Conservation (phyloP, 1,140 invertebrate species). For the Pomacea maculata region DNA sequence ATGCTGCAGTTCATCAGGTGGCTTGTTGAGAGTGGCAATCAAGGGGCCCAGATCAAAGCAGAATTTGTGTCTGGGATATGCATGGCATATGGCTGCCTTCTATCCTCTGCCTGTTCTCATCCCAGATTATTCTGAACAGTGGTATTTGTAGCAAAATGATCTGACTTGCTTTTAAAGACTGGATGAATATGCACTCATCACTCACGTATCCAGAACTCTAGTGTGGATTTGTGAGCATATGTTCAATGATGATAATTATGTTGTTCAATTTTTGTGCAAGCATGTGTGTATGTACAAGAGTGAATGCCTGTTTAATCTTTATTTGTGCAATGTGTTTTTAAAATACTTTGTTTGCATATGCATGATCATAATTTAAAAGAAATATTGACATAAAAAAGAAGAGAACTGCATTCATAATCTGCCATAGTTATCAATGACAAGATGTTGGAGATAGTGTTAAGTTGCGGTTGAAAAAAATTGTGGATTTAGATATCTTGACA, state of each 20-base stretch:
- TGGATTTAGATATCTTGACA: not conserved
- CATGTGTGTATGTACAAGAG: too few species aligned
- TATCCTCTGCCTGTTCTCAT: too few species aligned
- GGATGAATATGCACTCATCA: conserved; percentile 27
- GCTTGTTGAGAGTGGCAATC: too few species aligned
- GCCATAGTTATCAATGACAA: conserved; percentile 10
- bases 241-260: conserved; percentile 3
- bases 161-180: conserved; percentile 13
- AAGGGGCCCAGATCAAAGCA: too few species aligned
- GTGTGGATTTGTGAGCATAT: conserved; percentile 19
- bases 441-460: not conserved
- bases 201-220: conserved; percentile 24
- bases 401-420: conserved; percentile 3
- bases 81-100: too few species aligned
- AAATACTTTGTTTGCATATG: conserved; percentile 12
- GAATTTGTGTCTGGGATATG: too few species aligned
- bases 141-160: not conserved
- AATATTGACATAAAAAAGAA: not conserved
- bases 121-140: not conserved
- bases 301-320: not conserved
- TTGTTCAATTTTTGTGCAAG: too few species aligned
- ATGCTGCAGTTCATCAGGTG: too few species aligned
- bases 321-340: conserved; percentile 24
- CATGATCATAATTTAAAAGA: conserved; percentile 12
- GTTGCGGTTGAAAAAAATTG: too few species aligned